Base-by-base conservation (phyloP, 2,113 vertebrate genomes). In the Trinectes maculatus region DNA sequence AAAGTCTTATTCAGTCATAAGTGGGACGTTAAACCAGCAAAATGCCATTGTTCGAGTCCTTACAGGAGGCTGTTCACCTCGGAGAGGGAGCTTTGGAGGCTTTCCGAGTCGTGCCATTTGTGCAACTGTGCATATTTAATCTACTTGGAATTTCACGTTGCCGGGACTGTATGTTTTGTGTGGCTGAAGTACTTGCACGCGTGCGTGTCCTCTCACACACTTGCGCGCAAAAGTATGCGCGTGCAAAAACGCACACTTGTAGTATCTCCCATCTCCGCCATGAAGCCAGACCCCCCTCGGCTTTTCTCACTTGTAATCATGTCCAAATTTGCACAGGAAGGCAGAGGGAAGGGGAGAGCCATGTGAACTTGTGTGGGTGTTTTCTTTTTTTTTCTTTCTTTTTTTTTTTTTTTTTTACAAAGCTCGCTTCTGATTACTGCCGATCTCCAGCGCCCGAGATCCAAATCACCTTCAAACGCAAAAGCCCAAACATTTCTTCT, bases 281-380 rank as follows among this genome's bases (percentile, higher is more conserved):
- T 80, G 82, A 88, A 89, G 89, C 87, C 85, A 91, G 91, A 89
- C 91, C 92, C 89, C 92, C 91, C 90, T 88, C 64, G 80, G 91
- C 83, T 91, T 90, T 87, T 84, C 89, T 90, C 89, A 90, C 90
- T 92, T 82, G 84, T 90, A 89, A 92, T 91, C 90, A 91, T 91
- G 90, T 91, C 91, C 85, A 90, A 92, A 92, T 91, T 89, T 90
- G 87, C 85, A 86, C 89, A 90, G 90, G 82, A 89, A 91, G 88
- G 81, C 79, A 69, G 81, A 80, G 87, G 88, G 87, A 72, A 80
- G 77, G 84, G 79, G 82, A 69, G 83, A 76, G 79, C 71, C 79
- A 86, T 80, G 84, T 87, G 76, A 91, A 87, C 86, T 80, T 84
- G 90, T 89, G 91, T 93, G 88, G 91, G 90, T 85, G 90, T 91